phyloP scores from a whole-genome alignment of 2,888 invertebrate species.

The Arge pagana region DNA sequence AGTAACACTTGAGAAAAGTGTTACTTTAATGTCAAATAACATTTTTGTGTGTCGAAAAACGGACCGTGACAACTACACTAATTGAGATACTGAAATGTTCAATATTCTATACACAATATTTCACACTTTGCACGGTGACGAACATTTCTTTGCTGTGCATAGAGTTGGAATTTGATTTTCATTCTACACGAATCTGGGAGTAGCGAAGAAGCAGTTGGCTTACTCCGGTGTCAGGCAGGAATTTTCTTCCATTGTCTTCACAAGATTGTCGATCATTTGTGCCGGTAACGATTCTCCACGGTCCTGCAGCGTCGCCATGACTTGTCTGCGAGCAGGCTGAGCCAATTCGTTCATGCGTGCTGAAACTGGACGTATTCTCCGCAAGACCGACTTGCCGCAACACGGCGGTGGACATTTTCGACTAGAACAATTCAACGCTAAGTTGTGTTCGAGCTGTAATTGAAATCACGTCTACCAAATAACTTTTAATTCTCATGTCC shows the following conservation, averaged over 20 bases:
- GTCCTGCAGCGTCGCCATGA: constrained; percentile 42
- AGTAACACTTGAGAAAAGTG: too few relatives aligned
- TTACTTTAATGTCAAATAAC: too few relatives aligned
- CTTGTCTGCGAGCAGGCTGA: constrained; percentile 40
- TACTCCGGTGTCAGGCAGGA: constrained; percentile 51
- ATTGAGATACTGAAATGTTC: too few relatives aligned
- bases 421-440: constrained; percentile 26
- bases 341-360: constrained; percentile 45
- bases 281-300: constrained; percentile 38
- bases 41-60: too few relatives aligned
- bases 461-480: neutral
- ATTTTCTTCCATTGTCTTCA: constrained; percentile 43
- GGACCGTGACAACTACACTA: too few relatives aligned
- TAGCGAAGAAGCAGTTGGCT: constrained; percentile 14
- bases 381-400: constrained; percentile 27
- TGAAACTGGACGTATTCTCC: constrained; percentile 36
- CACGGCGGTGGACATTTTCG: constrained; percentile 39
- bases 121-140: too few relatives aligned
- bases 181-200: neutral
- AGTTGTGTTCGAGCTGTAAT: too few relatives aligned
- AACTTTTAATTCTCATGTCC: too few relatives aligned
- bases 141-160: too few relatives aligned
- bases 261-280: constrained; percentile 43
- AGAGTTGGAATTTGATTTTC: too few relatives aligned
- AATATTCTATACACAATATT: too few relatives aligned